Evolutionary conservation across 2,113 vertebrate species (phyloP).

Genomic region (Helogale parvula): DNA sequence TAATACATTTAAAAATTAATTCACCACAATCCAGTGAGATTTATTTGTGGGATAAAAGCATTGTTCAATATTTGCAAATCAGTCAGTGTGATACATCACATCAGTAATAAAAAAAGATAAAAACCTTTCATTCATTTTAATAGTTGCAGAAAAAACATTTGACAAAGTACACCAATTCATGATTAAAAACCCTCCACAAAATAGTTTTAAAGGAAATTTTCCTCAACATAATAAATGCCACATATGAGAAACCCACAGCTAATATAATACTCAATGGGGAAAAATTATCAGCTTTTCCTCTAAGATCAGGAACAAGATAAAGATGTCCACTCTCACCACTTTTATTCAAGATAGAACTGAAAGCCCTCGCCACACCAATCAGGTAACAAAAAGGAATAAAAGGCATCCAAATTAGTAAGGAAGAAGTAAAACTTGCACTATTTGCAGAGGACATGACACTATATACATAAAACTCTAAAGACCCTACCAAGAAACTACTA

Average conservation of each 20-base stretch:
- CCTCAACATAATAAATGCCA: background rate
- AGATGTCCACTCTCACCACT: background rate
- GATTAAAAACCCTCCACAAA: background rate
- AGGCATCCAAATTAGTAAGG: background rate
- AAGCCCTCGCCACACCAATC: background rate
- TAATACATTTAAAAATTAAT: background rate
- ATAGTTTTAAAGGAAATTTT: background rate
- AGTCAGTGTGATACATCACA: background rate
- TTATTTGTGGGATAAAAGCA: background rate
- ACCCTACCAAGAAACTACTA: background rate
- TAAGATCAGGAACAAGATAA: background rate
- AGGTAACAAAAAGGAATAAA: background rate
- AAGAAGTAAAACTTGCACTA: background rate
- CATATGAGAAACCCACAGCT: background rate
- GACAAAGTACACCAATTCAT: background rate
- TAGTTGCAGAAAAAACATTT: background rate
- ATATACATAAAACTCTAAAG: background rate
- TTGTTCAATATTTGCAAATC: background rate
- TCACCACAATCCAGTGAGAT: background rate
- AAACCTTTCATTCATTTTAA: background rate
- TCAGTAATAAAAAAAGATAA: background rate
- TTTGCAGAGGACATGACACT: background rate
- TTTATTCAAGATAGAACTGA: background rate
- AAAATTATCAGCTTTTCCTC: background rate
- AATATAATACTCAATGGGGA: background rate